Base-by-base conservation (phyloP, 2,113 vertebrate species). In the Cyprinus carpio region DNA sequence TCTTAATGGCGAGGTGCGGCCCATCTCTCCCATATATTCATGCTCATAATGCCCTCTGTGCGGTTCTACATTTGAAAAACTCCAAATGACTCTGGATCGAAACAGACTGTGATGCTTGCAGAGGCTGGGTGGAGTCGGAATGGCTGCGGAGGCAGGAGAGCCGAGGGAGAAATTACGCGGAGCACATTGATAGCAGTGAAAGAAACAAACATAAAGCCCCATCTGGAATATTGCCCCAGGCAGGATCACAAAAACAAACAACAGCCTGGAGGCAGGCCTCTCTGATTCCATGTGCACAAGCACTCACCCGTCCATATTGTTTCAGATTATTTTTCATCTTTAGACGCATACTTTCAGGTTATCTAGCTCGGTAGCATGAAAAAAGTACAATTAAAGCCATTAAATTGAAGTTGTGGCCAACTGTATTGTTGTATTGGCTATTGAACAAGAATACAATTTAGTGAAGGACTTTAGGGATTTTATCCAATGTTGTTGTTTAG, bases 221-320 rank as follows among this genome's bases (percentile, higher is more conserved):
- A 87, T 91, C 91, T 92, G 90, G 86, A 92, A 81, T 85, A 69
- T 89, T 23, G 92, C 92, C 85, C 81, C 86, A 65, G 91, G 92
- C 91, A 88, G 77, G 87, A 92, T 77, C 86, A 80, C 87, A 87
- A 86, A 92, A 93, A 91, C 91, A 91, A 91, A 92, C 90, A 83
- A 87, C 87, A 89, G 90, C 91, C 92, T 84, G 62, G 82, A 89
- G 93, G 90, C 90, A 88, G 87, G 85, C 87, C 51, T 34, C 83
- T 88, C 85, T 86, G 85, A 85, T 87, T 81, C 83, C 65, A 27
- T 85, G 58, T 86, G 56, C 84, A 56, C 62, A 62, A 72, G 81
- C 85, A 77, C 84, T 87, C 81, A 71, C 86, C 75, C 60, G 83
- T 89, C 79, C 58, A 31, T 82, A 75, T 78, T 83, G 74, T 87